A percentile compares a stretch with the other conserved stretches of the same genome.
Conservation (phyloP, 2,797 vertebrate genomes). For the Eulemur albifrons region DNA sequence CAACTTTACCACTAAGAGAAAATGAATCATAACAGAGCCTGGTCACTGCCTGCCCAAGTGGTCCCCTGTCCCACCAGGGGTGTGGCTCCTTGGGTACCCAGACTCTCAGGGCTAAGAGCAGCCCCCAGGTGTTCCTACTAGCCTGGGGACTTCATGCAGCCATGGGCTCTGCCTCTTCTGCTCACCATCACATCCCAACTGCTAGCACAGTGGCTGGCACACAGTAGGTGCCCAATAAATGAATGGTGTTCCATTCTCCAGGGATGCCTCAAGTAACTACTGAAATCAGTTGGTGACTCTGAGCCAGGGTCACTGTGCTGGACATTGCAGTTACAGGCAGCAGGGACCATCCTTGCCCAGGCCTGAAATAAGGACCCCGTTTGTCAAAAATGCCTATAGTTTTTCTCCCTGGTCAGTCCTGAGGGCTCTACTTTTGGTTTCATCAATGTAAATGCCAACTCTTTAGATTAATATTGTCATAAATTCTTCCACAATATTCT, state of each 20-base stretch:
- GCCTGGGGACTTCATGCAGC: not conserved
- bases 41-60: accelerated
- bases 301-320: not conserved
- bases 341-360: not conserved
- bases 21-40: not conserved
- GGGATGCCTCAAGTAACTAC: not conserved
- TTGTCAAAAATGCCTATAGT: not conserved
- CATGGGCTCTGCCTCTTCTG: not conserved
- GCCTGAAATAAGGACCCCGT: not conserved
- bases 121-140: not conserved
- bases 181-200: not conserved
- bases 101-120: not conserved
- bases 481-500: not conserved
- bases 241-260: not conserved
- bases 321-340: not conserved
- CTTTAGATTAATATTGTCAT: not conserved
- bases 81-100: not conserved
- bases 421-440: conserved; percentile 4
- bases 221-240: not conserved
- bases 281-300: not conserved
- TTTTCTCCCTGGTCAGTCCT: not conserved
- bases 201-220: not conserved
- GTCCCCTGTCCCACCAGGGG: too few species aligned
- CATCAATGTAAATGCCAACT: not conserved
- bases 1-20: not conserved